A percentile compares a stretch with the other conserved stretches of the same genome.
These are phyloP conservation scores for Bubalus kerabau DNA, from an alignment of 2,113 vertebrate species.

Conservation along the genomic window DNA sequence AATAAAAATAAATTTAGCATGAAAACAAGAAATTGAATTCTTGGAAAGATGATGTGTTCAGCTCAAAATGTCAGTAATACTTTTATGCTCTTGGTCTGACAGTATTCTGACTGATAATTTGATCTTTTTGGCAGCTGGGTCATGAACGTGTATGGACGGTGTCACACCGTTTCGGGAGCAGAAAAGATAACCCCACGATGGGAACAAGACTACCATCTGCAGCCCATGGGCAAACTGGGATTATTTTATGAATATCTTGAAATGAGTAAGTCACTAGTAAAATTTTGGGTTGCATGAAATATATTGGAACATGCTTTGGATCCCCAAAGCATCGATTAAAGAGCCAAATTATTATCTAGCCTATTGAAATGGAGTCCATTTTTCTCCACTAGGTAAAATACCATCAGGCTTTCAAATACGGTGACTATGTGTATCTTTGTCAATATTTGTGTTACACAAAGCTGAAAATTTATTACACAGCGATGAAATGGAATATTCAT, in stretches of 20 bases:
- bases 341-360: not conserved
- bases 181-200: constrained; percentile 87
- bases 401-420: not conserved
- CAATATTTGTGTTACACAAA: not conserved
- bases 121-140: constrained; percentile 84
- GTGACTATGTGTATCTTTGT: not conserved
- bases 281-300: not conserved
- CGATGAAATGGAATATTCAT: not conserved
- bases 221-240: constrained; percentile 86
- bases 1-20: not conserved
- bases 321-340: not conserved
- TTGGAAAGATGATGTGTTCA: not conserved
- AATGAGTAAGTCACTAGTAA: constrained; percentile 87
- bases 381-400: not conserved
- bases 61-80: not conserved
- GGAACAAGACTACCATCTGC: constrained; percentile 93
- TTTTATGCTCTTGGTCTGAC: constrained; percentile 39
- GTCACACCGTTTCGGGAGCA: constrained; percentile 70
- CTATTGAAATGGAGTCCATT: not conserved
- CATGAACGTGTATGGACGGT: constrained; percentile 90
- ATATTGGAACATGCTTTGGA: not conserved
- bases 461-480: not conserved
- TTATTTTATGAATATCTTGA: constrained; percentile 96
- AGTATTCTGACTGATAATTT: constrained; percentile 40
- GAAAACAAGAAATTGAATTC: not conserved